Conservation (phyloP, 2,113 vertebrate genomes). For the Murina feae region DNA sequence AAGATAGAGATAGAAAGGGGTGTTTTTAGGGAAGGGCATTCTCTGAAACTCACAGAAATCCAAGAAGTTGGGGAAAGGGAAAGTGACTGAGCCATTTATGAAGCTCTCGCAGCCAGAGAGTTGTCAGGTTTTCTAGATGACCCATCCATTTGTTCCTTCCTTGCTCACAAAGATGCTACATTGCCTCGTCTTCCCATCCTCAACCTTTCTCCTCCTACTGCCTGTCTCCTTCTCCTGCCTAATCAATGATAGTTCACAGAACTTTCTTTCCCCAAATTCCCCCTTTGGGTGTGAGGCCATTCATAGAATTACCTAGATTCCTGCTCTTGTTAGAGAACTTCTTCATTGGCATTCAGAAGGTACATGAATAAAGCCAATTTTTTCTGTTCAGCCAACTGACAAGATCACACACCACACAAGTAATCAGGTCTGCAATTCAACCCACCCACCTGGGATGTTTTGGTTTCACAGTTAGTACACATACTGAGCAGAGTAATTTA, state of each 20-base stretch:
- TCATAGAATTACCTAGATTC: background rate
- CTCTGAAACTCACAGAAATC: background rate
- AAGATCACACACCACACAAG: conserved; percentile 48
- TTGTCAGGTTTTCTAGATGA: background rate
- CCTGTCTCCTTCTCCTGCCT: background rate
- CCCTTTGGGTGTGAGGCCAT: background rate
- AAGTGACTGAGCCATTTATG: background rate
- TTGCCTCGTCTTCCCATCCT: background rate
- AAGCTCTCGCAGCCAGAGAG: background rate
- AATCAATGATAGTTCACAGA: background rate
- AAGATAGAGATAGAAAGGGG: background rate
- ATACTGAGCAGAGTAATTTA: conserved; percentile 55
- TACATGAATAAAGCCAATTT: conserved; percentile 36
- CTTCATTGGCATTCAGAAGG: background rate
- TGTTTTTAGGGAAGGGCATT: background rate
- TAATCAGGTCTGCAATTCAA: conserved; percentile 46
- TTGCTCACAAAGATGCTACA: background rate
- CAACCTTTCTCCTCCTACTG: background rate
- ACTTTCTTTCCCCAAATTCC: background rate
- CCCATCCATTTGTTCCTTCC: background rate
- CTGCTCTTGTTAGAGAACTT: conserved; percentile 20
- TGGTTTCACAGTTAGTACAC: conserved; percentile 52
- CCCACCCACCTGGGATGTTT: conserved; percentile 53
- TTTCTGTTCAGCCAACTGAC: conserved; percentile 31
- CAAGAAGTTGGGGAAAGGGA: background rate